Percentiles rank a stretch among this genome's conserved stretches.
Evolutionary conservation across 2,888 invertebrate species (phyloP).

Genomic region (Anticlea derivata): DNA sequence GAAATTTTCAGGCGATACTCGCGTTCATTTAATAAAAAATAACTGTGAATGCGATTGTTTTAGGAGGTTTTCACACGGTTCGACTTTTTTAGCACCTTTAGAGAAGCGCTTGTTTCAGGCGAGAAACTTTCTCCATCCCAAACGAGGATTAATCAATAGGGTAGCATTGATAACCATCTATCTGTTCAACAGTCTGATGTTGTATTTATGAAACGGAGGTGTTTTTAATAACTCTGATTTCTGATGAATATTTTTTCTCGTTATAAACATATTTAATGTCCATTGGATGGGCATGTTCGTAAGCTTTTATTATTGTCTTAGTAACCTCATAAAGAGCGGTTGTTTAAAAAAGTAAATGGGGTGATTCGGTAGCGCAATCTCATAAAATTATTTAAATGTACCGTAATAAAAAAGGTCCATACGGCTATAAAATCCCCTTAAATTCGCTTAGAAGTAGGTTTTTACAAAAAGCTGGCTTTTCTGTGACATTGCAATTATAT

Average conservation of each 20-base stretch:
- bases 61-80: too few species aligned
- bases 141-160: too few species aligned
- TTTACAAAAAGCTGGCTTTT: conserved; percentile 15
- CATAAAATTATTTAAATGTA: conserved; percentile 79
- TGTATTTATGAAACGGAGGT: too few species aligned
- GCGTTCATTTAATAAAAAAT: too few species aligned
- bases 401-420: conserved; percentile 73
- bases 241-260: neutral
- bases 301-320: conserved; percentile 26
- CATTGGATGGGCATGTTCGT: conserved; percentile 4
- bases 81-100: too few species aligned
- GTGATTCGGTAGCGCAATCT: conserved; percentile 72
- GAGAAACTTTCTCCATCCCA: too few species aligned
- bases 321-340: conserved; percentile 48
- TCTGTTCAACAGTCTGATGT: too few species aligned
- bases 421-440: conserved; percentile 70
- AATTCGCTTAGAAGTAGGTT: conserved; percentile 55
- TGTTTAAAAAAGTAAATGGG: conserved; percentile 71
- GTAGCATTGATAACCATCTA: too few species aligned
- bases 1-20: too few species aligned
- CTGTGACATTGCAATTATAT: conserved; percentile 24
- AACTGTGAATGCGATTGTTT: too few species aligned
- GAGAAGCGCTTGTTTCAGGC: too few species aligned
- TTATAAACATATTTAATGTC: neutral
- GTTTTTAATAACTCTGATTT: too few species aligned